Base-by-base conservation (phyloP, 2,797 vertebrate species). In the Fistularia commersonii region DNA sequence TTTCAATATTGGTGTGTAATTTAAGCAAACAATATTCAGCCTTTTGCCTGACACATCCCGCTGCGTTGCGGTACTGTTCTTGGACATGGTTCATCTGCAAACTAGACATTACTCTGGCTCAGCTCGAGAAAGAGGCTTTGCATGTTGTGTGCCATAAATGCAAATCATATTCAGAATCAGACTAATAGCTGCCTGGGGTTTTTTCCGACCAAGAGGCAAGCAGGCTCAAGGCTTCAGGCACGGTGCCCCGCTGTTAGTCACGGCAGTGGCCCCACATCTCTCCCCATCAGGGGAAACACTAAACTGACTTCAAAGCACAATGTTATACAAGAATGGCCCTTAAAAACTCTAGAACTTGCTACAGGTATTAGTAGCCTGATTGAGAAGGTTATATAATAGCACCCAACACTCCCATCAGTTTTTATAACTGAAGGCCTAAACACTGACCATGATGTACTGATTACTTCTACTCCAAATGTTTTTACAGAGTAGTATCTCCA, bases 1-100 rank as follows among this genome's bases (percentile, higher is more conserved):
- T 73, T 67, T 11, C 36, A 45, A 64, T 67, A 69, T 74, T 53
- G 48, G 51, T 62, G 46, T 69, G 55, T 67, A 56, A 74, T 72
- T 58, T 59, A 35, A 70, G 54, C 63, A 51, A 61, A 52, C 52
- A 45, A 45, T 72, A 49, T 75, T 48, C 45, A 61, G 36, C 37
- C 32, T 67, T 32, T 45, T 56, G 36, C 49, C 54, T 34, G 36
- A 36, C n/a, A 38, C 15, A 2, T 54, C 52, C 38, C 42, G 23
- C 49, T 11, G 51, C 48, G 61, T 13, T 68, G 42, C 55, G 59
- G 59, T 58, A 23, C 48, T 40, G 14, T 62, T 60, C 8, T 72
- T 37, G 61, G 38, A 61, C 7, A 13, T 7, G 38, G 47, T 23
- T 23, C 70, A 77, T 31, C 70, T 64, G 67, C 61, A 45, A 34